Percentiles rank a stretch among this genome's conserved stretches.
These are phyloP conservation scores for Lapara coniferarum DNA, from an alignment of 2,888 invertebrate genomes.

Conservation along the genomic window DNA sequence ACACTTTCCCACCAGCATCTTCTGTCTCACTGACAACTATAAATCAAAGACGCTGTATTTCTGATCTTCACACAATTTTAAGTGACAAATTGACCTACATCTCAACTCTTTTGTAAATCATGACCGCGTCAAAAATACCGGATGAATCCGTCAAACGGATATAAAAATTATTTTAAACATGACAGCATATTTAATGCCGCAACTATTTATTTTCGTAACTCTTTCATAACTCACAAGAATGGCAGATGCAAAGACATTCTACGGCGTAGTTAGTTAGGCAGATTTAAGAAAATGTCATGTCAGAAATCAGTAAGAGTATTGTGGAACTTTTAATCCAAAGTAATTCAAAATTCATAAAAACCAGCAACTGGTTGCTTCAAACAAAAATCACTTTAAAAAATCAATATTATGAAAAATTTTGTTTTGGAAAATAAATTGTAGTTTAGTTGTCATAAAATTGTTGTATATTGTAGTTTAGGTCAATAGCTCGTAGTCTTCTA, in stretches of 20 bases:
- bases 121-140: background rate
- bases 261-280: too few species aligned
- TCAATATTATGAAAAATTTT: too few species aligned
- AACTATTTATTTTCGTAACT: constrained; percentile 19
- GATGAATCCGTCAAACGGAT: constrained; percentile 8
- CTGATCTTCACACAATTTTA: background rate
- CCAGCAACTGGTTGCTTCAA: too few species aligned
- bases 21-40: background rate
- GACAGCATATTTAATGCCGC: constrained; percentile 11
- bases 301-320: background rate
- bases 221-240: background rate
- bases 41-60: background rate
- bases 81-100: constrained; percentile 3
- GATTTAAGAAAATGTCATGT: too few species aligned
- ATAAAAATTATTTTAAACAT: background rate
- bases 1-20: too few species aligned
- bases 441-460: too few species aligned
- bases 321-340: too few species aligned
- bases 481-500: too few species aligned
- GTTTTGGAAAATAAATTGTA: too few species aligned
- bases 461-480: too few species aligned
- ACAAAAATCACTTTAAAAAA: too few species aligned
- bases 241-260: background rate
- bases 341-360: too few species aligned
- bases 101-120: background rate